phyloP scores from a whole-genome alignment of 1,140 invertebrate species.

The Penaeus chinensis region DNA sequence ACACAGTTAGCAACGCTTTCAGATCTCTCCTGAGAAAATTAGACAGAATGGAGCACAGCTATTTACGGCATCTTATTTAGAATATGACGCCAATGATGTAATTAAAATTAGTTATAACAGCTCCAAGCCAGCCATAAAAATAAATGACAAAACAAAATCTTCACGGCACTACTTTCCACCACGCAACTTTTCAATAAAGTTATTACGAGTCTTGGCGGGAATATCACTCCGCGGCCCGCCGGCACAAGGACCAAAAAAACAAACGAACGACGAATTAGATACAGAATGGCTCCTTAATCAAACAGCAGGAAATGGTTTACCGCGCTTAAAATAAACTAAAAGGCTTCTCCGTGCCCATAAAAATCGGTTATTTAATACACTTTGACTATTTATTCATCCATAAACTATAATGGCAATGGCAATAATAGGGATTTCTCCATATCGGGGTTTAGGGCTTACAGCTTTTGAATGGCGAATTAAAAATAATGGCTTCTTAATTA shows the following conservation, averaged over 20 bases:
- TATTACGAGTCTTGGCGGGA: conserved; percentile 4
- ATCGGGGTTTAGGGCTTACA: conserved; percentile 1
- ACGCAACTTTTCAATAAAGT: conserved; percentile 15
- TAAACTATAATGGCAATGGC: background rate
- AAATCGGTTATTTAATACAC: too few species aligned
- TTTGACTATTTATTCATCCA: too few species aligned
- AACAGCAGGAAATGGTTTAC: too few species aligned
- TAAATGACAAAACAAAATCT: conserved; percentile 9
- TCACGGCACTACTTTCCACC: conserved; percentile 6
- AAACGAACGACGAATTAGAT: background rate
- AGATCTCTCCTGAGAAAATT: too few species aligned
- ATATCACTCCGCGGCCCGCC: background rate
- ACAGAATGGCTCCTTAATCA: too few species aligned
- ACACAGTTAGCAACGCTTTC: too few species aligned
- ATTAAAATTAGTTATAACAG: conserved; percentile 6
- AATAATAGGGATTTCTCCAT: background rate
- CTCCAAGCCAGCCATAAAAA: background rate
- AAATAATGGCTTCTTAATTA: conserved; percentile 26
- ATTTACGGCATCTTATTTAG: too few species aligned
- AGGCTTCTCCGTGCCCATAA: too few species aligned
- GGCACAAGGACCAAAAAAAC: background rate
- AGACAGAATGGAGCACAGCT: too few species aligned
- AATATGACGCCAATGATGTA: background rate
- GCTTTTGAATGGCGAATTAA: conserved; percentile 23
- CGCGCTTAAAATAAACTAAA: too few species aligned